Conservation (phyloP, 2,797 vertebrate species). For the Myiothlypis chrysogaster region DNA sequence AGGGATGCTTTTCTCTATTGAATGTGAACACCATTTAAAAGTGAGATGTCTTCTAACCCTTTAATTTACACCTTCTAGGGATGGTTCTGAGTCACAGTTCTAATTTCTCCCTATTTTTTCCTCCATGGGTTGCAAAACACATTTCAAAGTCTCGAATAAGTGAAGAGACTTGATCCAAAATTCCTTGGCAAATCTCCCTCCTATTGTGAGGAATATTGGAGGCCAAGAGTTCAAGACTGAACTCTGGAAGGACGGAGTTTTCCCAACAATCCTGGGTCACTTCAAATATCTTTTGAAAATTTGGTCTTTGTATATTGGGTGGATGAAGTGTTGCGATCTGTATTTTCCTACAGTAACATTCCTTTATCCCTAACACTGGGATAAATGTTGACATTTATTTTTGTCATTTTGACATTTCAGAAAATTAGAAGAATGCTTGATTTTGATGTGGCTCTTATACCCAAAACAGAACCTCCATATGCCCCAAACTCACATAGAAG, state of each 20-base stretch:
- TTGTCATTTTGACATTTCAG: neutral
- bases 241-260: neutral
- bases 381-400: neutral
- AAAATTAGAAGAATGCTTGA: neutral
- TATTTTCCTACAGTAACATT: neutral
- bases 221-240: neutral
- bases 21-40: conserved; percentile 52
- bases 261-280: neutral
- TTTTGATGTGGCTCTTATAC: neutral
- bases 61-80: conserved; percentile 62
- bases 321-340: neutral
- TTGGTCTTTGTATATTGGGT: neutral
- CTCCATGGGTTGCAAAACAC: neutral
- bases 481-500: neutral
- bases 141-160: conserved; percentile 20
- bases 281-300: neutral
- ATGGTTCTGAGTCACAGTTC: conserved; percentile 18
- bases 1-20: conserved; percentile 29
- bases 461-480: neutral
- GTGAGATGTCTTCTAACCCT: conserved; percentile 56
- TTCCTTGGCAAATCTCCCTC: conserved; percentile 16
- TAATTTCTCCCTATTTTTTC: conserved; percentile 22
- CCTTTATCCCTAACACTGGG: neutral
- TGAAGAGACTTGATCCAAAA: conserved; percentile 21
- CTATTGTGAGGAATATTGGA: conserved; percentile 13